Base-by-base conservation (phyloP, 2,113 vertebrate species). In the Bombycilla garrulus region DNA sequence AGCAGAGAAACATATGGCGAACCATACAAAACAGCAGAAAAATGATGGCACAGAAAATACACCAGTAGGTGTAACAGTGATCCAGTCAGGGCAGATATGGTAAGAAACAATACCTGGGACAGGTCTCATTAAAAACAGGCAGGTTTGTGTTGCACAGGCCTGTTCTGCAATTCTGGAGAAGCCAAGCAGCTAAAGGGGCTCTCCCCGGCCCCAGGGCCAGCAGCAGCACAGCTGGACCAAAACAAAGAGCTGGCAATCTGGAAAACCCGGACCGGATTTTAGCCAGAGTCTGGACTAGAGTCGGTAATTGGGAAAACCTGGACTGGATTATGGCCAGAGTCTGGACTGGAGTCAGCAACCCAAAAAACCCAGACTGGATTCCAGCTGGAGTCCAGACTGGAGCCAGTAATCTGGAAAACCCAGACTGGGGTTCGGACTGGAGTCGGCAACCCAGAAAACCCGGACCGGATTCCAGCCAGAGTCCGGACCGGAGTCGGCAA, bases 1-100 rank as follows among this genome's bases (percentile, higher is more conserved):
- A 86, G 29, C 38, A 87, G 40, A 87, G 29, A 77, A 92, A 72
- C 0, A 0, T 78, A 81, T 18, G 71, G 60, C 47, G 91, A 97
- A 80, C n/a, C 72, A 91, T 5, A 64, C 69, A 93, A 92, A 95
- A 78, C 47, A 80, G 33, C 23, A 93, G 44, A 40, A 92, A 93
- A 83, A 92, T 22, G 8, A 87, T 62, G 76, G 67, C 66, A 80
- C 60, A 88, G 56, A 83, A 90, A 95, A 95, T 66, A 85, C 13
- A 86, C 12, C 23, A 81, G 33, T 54, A 92, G 65, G 66, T 80
- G 24, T 85, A 93, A 79, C 58, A 86, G 71, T 82, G 74, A 95
- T 87, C 60, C 62, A 86, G 38, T 90, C 83, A 93, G 66, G 42
- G 47, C 58, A 91, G 47, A 65, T 45, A 86, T 4, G 22, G 48